These are phyloP conservation scores for Sorex fumeus DNA, from an alignment of 2,113 vertebrate species.

Conservation along the genomic window DNA sequence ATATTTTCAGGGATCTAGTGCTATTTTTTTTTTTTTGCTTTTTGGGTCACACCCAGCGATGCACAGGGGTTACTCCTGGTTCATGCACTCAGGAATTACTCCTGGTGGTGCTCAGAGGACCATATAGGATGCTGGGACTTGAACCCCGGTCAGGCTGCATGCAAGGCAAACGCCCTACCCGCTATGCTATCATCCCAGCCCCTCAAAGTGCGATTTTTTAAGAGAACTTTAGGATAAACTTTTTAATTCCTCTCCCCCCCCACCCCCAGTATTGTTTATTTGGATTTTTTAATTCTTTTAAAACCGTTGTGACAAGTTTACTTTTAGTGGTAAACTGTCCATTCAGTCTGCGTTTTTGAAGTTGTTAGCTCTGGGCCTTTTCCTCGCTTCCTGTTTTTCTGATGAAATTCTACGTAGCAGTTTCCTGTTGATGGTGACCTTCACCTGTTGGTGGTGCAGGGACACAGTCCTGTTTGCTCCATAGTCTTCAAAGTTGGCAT, in stretches of 20 bases:
- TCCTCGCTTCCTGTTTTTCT: slow-evolving; percentile 28
- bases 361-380: neutral
- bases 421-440: neutral
- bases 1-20: slow-evolving; percentile 16
- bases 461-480: slow-evolving; percentile 2
- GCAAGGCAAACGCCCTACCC: no score
- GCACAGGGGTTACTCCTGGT: no score
- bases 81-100: no score
- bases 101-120: no score
- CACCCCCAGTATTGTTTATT: neutral
- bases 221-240: slow-evolving; percentile 9
- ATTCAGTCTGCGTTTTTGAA: slow-evolving; percentile 38
- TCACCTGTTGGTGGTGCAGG: no score
- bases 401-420: neutral
- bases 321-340: slow-evolving; percentile 7
- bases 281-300: slow-evolving; percentile 54
- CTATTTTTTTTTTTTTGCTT: no score
- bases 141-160: no score
- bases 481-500: neutral
- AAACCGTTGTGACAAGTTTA: slow-evolving; percentile 52
- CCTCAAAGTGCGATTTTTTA: neutral
- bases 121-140: no score
- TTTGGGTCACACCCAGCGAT: no score
- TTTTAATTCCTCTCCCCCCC: neutral
- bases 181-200: no score